Base-by-base conservation (phyloP, 2,797 vertebrate species). In the Characodon lateralis region DNA sequence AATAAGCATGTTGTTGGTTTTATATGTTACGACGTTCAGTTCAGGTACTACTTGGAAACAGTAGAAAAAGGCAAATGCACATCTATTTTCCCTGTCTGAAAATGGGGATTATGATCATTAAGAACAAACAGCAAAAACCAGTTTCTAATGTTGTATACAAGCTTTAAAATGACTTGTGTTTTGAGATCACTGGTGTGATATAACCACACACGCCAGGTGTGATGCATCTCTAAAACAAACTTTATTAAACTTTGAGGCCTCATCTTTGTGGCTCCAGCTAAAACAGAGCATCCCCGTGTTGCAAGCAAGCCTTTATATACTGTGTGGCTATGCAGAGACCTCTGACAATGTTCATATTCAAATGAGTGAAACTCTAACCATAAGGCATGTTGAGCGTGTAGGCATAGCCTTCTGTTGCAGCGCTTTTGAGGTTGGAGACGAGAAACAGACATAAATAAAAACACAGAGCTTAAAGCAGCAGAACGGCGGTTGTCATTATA, bases 381-480 rank as follows among this genome's bases (percentile, higher is more conserved):
- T 48, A 68, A 68, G 43, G 63, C 41, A 8, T 24, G 24, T 31
- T 68, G 31, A 46, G n/a, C 35, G 74, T 76, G 69, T 56, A 20
- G 12, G 12, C n/a, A 68, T 20, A 68, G 10, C 24, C 24, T 58
- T 58, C n/a, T 58, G n/a, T 50, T 73, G 56, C 5, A 39, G 26
- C 2, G 20, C 14, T 14, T 71, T 18, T 8, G 12, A 50, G 41
- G 53, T 8, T 59, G 26, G n/a, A 12, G 74, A 58, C 65, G 59
- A 83, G 59, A 16, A 73, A 76, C 65, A 39, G 58, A 73, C 28
- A 86, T n/a, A 76, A 43, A 59, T 41, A 48, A 9, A 73, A 13
- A 72, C 65, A 41, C 55, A 78, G 12, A 83, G 48, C 77, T 35
- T 68, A 28, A 76, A 68, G 73, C 35, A 68, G 73, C 35, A 2